Conservation (phyloP, 2,888 invertebrate species). For the Eilema sororculum region DNA sequence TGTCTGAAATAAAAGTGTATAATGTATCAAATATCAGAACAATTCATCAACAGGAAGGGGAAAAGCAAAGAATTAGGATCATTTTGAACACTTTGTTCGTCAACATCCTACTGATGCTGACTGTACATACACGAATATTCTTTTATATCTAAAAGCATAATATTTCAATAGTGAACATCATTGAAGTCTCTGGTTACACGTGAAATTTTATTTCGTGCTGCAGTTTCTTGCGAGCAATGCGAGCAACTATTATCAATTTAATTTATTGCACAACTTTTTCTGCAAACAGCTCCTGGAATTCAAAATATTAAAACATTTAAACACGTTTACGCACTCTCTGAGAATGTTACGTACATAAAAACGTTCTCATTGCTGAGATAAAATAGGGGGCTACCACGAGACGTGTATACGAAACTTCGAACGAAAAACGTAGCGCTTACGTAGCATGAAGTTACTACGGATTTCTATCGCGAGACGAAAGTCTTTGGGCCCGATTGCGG, state of each 20-base stretch:
- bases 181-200: too few species aligned
- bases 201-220: not conserved
- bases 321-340: not conserved
- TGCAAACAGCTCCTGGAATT: constrained; percentile 11
- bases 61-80: too few species aligned
- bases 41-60: too few species aligned
- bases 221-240: not conserved
- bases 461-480: not conserved
- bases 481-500: too few species aligned
- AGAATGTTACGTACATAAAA: constrained; percentile 13
- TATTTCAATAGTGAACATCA: too few species aligned
- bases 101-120: too few species aligned
- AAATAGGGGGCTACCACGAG: constrained; percentile 20
- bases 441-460: not conserved
- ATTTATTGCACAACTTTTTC: not conserved
- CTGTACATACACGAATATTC: too few species aligned
- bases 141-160: too few species aligned
- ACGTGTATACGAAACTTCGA: not conserved
- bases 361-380: constrained; percentile 20
- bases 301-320: constrained; percentile 9
- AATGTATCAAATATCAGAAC: too few species aligned
- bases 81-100: too few species aligned
- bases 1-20: too few species aligned
- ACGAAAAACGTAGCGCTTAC: not conserved
- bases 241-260: not conserved